Evolutionary conservation across 2,797 vertebrate species (phyloP), one percentile per base, ranked within the genome.

Genomic region (Enteromius unitaeniatus): DNA sequence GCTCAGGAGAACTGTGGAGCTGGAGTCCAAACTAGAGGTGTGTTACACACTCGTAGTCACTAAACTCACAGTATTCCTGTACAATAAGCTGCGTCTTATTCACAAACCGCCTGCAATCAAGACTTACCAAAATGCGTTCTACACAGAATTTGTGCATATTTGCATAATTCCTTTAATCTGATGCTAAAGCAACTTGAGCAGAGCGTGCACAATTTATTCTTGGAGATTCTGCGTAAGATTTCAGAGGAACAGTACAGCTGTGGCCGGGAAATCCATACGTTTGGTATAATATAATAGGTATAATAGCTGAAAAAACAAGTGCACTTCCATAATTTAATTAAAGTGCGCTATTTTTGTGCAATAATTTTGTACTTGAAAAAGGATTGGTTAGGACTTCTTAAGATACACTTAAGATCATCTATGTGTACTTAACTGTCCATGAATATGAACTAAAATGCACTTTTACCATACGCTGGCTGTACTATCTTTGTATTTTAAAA

Each of bases 1-100:
- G 97, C 96, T 0, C 97, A 98, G 72, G 98, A 99, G 91, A 95
- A 95, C 14, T 99, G 98, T 73, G 98, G 98, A 15, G 95, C 96
- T 3, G 98, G 98, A 72, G 93, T 97, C 26, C 98, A 99, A 85
- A 97, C 97, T 60, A 95, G 98, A 99, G 97, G 98, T 99, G 51
- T 28, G 37, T 78, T 11, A 47, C 23, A 14, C n/a, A 17, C 42
- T 26, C 6, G 17, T 49, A n/a, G 3, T 34, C 9, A n/a, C 72
- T 23, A 28, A 26, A 72, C 42, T 28, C n/a, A 49, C 26, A 64
- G 60, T 31, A 31, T 64, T 64, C 60, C 14, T 28, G 23, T 3
- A 31, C 2, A 15, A 28, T 6, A 13, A 10, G 23, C n/a, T 28
- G 68, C 8, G 23, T 49, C 69, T 49, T 72, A 51, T 31, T 51